Base-by-base conservation (phyloP, 1,140 invertebrate species). In the Armadillidium nasatum region DNA sequence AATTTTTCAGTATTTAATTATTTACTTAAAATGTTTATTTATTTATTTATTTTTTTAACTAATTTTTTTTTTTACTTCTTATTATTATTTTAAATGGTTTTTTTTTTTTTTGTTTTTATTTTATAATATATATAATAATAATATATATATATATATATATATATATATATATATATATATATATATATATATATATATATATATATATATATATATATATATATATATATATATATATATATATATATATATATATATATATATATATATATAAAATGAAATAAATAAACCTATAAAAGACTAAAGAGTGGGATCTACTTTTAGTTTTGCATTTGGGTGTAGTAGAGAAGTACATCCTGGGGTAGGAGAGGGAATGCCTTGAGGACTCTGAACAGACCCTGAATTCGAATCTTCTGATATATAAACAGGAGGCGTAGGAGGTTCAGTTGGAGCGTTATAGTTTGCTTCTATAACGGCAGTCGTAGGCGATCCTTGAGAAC, bases 181-280 rank as follows among this genome's bases (percentile, higher is more conserved):
- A 60, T 60, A 60, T 60, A 60, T 60, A 60, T 60, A 60, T 60
- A 50, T 60, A 60, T 60, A 60, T 60, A 60, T 60, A 60, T 60
- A 60, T 50, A 60, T 60, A 60, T 60, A 60, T 50, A 60, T 60
- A 60, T 60, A 60, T 60, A 60, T 2, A 60, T 60, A 60, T 60
- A 60, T 60, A 60, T 60, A 60, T 60, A 60, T 60, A 60, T 60
- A 60, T 60, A 60, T 60, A 60, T 60, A 60, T 60, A 60, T 60
- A 60, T 60, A 60, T 60, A 60, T 60, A 60, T 60, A 60, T 60
- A 60, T 60, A 60, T 60, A 60, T 60, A 60, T 60, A 60, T 60
- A 60, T 60, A 60, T 60, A 60, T 60, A 60, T 4, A 60, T 60
- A 60, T 60, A 15, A 60, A 15, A 60, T 60, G 11, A 60, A 15